Conservation (phyloP, 2,797 vertebrate genomes). For the Rhinophrynus dorsalis region DNA sequence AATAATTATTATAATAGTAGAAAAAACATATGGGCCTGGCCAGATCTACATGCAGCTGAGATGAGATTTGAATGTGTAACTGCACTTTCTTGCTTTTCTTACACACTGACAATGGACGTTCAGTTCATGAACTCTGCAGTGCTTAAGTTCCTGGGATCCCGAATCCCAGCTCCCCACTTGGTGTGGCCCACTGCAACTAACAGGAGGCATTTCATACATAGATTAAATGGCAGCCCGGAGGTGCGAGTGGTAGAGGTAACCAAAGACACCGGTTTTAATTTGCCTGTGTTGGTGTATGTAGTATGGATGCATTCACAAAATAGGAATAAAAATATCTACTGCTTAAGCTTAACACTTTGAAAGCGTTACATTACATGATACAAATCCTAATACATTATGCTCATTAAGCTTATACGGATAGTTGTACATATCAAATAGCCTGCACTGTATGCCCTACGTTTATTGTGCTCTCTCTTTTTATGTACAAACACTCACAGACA, state of each 20-base stretch:
- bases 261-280: constrained; percentile 6
- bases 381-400: no score
- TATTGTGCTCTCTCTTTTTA: no score
- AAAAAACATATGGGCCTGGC: neutral
- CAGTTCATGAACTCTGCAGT: constrained; percentile 42
- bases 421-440: no score
- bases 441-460: no score
- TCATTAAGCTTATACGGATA: no score
- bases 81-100: constrained; percentile 26
- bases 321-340: no score
- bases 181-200: neutral
- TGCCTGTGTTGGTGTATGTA: neutral
- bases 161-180: constrained; percentile 52
- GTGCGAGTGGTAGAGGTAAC: constrained; percentile 19
- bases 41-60: neutral
- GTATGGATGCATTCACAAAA: neutral
- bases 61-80: constrained; percentile 2
- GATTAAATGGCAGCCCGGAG: constrained; percentile 16
- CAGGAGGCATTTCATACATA: neutral
- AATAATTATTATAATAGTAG: neutral
- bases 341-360: no score
- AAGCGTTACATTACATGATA: no score
- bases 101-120: constrained; percentile 28
- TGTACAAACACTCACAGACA: no score
- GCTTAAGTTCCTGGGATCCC: constrained; percentile 31